These are phyloP conservation scores for Bradysia coprophila DNA, from an alignment of 1,140 invertebrate genomes.

Conservation along the genomic window DNA sequence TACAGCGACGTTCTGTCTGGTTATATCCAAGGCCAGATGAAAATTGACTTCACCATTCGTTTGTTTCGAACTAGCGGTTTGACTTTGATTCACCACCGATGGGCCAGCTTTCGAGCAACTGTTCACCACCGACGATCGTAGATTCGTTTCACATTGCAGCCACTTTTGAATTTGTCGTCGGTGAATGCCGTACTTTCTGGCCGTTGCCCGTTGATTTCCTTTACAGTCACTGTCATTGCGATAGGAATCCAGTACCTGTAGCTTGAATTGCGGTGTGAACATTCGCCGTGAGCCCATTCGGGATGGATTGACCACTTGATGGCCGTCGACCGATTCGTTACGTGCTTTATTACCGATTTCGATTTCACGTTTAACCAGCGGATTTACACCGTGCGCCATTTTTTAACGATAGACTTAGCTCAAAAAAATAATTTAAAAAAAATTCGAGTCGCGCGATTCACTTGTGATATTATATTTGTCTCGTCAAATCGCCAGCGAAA, in stretches of 20 bases:
- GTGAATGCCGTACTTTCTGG: constrained; percentile 71
- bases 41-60: too few species aligned
- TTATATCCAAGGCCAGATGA: constrained; percentile 6
- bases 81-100: neutral
- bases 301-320: constrained; percentile 26
- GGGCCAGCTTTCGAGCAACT: constrained; percentile 11
- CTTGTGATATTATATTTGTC: neutral
- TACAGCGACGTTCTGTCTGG: constrained; percentile 12
- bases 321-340: constrained; percentile 19
- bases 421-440: neutral
- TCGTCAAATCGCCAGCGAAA: neutral
- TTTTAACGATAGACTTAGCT: constrained; percentile 9
- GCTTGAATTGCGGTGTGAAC: constrained; percentile 67
- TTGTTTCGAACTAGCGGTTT: too few species aligned
- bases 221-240: constrained; percentile 62
- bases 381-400: constrained; percentile 37
- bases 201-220: constrained; percentile 68
- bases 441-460: too few species aligned
- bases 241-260: constrained; percentile 70
- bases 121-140: constrained; percentile 41
- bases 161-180: constrained; percentile 75
- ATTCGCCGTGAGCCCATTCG: constrained; percentile 57
- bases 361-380: constrained; percentile 29
- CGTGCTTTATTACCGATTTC: constrained; percentile 14
- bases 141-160: constrained; percentile 59